phyloP scores from a whole-genome alignment of 2,888 invertebrate genomes.

The Iselma pallidipennis region DNA sequence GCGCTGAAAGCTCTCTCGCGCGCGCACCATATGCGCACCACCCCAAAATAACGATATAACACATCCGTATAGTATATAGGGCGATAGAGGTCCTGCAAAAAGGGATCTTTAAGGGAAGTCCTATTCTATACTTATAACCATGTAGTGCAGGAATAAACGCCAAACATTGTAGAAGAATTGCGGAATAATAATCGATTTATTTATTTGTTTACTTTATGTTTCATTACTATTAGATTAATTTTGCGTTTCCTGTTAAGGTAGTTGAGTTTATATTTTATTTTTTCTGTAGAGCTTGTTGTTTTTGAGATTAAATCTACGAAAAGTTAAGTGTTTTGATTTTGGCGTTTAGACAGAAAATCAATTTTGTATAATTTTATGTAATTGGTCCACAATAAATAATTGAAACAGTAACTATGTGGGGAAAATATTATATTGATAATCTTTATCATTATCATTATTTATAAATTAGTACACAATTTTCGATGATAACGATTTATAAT shows the following conservation, averaged over 20 bases:
- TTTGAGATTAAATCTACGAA: no score
- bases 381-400: no score
- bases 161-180: neutral
- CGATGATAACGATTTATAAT: no score
- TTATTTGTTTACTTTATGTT: neutral
- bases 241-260: neutral
- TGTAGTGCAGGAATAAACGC: neutral
- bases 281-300: no score
- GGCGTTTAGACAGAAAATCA: no score
- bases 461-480: no score
- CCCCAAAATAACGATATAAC: neutral
- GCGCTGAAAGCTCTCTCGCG: slow-evolving; percentile 33
- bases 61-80: no score
- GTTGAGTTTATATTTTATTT: neutral
- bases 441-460: no score
- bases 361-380: no score
- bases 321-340: neutral
- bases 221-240: neutral
- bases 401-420: no score
- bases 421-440: no score
- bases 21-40: slow-evolving; percentile 11
- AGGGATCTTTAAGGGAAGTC: neutral
- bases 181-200: neutral
- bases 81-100: neutral
- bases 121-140: neutral